Evolutionary conservation across 2,797 vertebrate species (phyloP).

Genomic region (Acrossocheilus fasciatus): DNA sequence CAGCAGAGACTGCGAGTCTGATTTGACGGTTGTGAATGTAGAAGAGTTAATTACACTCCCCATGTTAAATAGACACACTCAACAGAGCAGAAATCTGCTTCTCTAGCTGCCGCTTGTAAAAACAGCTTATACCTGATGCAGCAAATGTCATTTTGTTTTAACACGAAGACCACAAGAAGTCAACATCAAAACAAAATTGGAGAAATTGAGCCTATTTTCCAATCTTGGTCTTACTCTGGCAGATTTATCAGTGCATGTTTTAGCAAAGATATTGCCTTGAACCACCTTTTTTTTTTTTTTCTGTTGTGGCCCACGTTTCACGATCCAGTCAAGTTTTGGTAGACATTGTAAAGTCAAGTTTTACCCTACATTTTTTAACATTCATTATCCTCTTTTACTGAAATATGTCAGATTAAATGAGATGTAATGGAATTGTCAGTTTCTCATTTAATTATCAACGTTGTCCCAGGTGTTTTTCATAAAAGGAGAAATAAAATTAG

Average conservation of each 20-base stretch:
- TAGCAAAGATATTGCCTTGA: not conserved
- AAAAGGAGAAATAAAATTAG: not conserved
- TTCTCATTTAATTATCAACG: not conserved
- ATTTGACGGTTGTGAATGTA: conserved; percentile 50
- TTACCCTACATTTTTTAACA: not conserved
- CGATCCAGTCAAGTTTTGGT: not conserved
- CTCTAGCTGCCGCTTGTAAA: conserved; percentile 21
- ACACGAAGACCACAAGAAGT: not conserved
- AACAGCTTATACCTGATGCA: conserved; percentile 47
- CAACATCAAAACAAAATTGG: not conserved
- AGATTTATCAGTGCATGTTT: not conserved
- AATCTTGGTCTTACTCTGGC: not conserved
- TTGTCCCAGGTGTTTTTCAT: not conserved
- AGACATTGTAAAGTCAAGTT: not conserved
- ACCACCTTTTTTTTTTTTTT: not conserved
- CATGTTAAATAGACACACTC: conserved; percentile 57
- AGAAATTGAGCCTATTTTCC: not conserved
- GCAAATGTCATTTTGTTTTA: conserved; percentile 43
- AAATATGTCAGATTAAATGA: conserved; percentile 1
- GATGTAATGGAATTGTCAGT: not conserved
- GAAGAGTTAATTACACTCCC: conserved; percentile 58
- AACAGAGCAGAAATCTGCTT: conserved; percentile 52
- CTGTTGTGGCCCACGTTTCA: not conserved
- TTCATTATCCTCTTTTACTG: not conserved
- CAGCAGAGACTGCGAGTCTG: conserved; percentile 47